Evolutionary conservation across 2,888 invertebrate species (phyloP), one percentile per base, ranked within the genome.

Genomic region (Spicauda simplicius): DNA sequence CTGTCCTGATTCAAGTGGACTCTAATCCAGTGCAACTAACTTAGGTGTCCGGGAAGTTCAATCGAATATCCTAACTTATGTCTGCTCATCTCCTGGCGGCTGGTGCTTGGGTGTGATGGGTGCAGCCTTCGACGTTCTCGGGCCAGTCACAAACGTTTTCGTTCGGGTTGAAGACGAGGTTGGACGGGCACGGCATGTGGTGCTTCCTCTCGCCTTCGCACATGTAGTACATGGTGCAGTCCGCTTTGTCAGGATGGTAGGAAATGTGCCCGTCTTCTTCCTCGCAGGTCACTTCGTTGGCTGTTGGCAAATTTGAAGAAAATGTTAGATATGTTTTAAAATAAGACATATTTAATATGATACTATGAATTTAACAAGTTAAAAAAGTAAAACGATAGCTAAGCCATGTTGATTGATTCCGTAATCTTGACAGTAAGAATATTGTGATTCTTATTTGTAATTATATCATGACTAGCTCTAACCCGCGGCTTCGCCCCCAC

Each of bases 81-180:
- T 55, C 14, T 33, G 10, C 37, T 66, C 56, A 93, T 82, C 93
- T 88, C 73, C 81, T 86, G 59, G 91, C 88, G 0, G 93, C 88
- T 0, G 93, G 93, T 0, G 93, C 93, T 81, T 91, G 93, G 18
- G 93, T 93, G 80, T 93, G 93, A 68, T 93, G 93, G 37, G 83
- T 79, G 71, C 98, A 98, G 19, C 97, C 97, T 84, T 97, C 97
- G 0, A 98, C 98, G 80, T 98, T 98, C 81, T 98, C 98, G 0
- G 98, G 98, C 98, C 98, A 98, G 90, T 98, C 98, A 84, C 98
- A 98, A 11, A 98, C 98, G 81, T 97, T 98, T 82, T 98, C 97
- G 78, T 97, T 97, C 52, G 96, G 96, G 86, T 98, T 98, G 91
- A 98, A 98, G 14, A 98, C 98, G 70, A 98, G 94, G 89, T 98